phyloP scores from a whole-genome alignment of 2,888 invertebrate species.

The Elmis aenea region DNA sequence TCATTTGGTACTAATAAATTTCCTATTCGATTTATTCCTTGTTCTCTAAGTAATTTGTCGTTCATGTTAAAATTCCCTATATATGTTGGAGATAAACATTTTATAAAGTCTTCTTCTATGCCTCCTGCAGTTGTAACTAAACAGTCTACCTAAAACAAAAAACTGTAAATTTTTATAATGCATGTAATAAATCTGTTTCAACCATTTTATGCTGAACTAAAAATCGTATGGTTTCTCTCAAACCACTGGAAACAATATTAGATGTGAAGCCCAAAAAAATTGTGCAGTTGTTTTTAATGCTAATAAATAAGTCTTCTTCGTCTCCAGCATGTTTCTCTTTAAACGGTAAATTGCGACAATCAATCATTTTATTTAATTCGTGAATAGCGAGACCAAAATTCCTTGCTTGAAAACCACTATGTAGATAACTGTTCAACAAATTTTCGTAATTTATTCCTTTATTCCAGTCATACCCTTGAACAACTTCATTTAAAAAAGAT shows the following conservation, averaged over 20 bases:
- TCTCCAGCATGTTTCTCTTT: conserved; percentile 61
- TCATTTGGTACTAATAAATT: conserved; percentile 97
- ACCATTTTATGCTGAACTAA: conserved; percentile 78
- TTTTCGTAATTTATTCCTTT: conserved; percentile 79
- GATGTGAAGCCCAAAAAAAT: conserved; percentile 97
- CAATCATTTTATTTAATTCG: conserved; percentile 90
- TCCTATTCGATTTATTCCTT: conserved; percentile 79
- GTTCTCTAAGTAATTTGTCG: conserved; percentile 73
- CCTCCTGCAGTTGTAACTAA: conserved; percentile 98
- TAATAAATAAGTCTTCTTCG: conserved; percentile 77
- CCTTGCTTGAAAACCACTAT: conserved; percentile 96
- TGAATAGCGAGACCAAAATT: conserved; percentile 86
- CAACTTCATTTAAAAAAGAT: conserved; percentile 45
- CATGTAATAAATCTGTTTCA: conserved; percentile 17
- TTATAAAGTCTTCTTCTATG: conserved; percentile 97
- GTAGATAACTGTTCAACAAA: conserved; percentile 71
- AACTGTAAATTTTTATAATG: conserved; percentile 3
- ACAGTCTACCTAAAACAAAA: conserved; percentile 71
- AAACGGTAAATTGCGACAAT: conserved; percentile 65
- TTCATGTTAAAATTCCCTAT: conserved; percentile 85
- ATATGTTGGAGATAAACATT: conserved; percentile 93
- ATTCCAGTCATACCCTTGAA: conserved; percentile 91
- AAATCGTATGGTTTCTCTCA: conserved; percentile 87
- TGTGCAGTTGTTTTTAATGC: conserved; percentile 76
- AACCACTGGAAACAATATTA: conserved; percentile 92